Base-by-base conservation (phyloP, 2,797 vertebrate species). In the Lithobates sylvaticus region DNA sequence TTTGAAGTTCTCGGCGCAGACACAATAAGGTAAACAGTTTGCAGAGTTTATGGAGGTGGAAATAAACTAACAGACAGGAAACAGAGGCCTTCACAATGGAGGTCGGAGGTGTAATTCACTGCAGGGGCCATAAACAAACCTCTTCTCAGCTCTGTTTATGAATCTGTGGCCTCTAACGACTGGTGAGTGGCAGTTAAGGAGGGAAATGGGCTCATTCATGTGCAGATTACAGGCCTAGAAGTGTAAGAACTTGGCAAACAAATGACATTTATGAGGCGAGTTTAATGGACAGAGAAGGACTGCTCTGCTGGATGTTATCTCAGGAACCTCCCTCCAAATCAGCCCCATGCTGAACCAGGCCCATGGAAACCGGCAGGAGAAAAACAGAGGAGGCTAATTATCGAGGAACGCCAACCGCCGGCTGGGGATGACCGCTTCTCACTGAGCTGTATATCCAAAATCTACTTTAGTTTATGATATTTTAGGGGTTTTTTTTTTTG, bases 11-110 rank as follows among this genome's bases (percentile, higher is more conserved):
- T 36, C 13, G 26, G 23, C 9, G n/a, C 65, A 68, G 65, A 27
- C n/a, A 68, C 65, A 68, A 68, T 12, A 68, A 68, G 26, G 32
- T 69, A 69, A 69, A 69, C 26, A 69, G 26, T 29, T 69, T 32
- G 26, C 32, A 70, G 29, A 34, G 27, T 70, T 70, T 70, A 70
- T 70, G 68, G 68, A 18, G 68, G 15, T 69, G 68, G 68, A 70
- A 18, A 36, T 70, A 70, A 34, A 34, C 68, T 70, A 29, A 3
- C 15, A 70, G 4, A 26, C 61, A 65, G 61, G 61, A 65, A 65
- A 65, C 61, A 70, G 29, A 18, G 16, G 26, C 9, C 6, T 16
- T 36, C 16, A 70, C 32, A 34, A 70, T 70, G 32, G 32, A 65
- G 61, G 61, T 23, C 10, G 61, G 61, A 70, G 68, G 29, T 32